These are phyloP conservation scores for Mantis religiosa DNA, from an alignment of 2,888 invertebrate genomes.

Conservation along the genomic window DNA sequence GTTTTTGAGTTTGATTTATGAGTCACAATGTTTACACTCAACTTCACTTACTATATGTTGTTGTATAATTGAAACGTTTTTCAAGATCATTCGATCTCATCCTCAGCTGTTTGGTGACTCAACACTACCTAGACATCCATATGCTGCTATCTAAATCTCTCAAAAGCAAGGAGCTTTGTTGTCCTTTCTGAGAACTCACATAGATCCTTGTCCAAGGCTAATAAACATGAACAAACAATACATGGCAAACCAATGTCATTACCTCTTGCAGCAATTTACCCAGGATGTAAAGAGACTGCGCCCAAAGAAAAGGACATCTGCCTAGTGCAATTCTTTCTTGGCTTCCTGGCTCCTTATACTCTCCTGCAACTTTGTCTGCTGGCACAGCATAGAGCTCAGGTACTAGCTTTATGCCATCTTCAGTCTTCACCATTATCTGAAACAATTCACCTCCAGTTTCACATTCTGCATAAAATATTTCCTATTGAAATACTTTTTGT, in stretches of 20 bases:
- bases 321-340: conserved; percentile 83
- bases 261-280: conserved; percentile 92
- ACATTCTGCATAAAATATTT: neutral
- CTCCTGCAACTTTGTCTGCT: conserved; percentile 74
- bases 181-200: too few species aligned
- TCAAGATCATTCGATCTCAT: too few species aligned
- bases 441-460: neutral
- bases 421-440: conserved; percentile 73
- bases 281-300: conserved; percentile 93
- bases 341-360: conserved; percentile 86
- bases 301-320: conserved; percentile 95
- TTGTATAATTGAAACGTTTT: too few species aligned
- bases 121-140: too few species aligned
- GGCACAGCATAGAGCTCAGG: conserved; percentile 94
- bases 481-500: neutral
- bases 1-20: too few species aligned
- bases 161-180: too few species aligned
- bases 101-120: too few species aligned
- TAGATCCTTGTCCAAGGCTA: too few species aligned
- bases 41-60: too few species aligned
- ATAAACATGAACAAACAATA: neutral
- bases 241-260: conserved; percentile 33
- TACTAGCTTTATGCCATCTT: conserved; percentile 82
- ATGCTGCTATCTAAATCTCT: too few species aligned
- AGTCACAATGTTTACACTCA: too few species aligned